Percentiles rank a stretch among this genome's conserved stretches.
Evolutionary conservation across 2,888 invertebrate genomes (phyloP).

Genomic region (Epistrophe eligans): DNA sequence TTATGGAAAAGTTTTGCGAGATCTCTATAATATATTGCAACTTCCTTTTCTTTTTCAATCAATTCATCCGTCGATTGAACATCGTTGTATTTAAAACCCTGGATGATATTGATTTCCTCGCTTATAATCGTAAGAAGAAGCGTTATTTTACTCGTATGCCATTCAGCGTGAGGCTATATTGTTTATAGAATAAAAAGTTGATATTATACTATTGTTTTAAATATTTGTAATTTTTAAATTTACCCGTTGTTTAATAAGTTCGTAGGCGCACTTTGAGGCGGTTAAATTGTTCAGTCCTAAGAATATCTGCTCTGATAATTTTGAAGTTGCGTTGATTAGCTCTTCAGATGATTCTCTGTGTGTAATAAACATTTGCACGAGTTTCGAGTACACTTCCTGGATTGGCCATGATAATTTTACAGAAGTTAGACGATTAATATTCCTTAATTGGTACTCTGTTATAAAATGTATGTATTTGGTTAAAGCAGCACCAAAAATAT

Average conservation of each 20-base stretch:
- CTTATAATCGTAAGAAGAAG: constrained; percentile 80
- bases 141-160: constrained; percentile 81
- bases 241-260: constrained; percentile 48
- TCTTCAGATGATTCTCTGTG: constrained; percentile 61
- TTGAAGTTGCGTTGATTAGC: constrained; percentile 38
- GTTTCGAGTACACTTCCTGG: constrained; percentile 24
- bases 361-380: constrained; percentile 49
- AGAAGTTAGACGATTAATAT: constrained; percentile 39
- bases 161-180: constrained; percentile 79
- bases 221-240: constrained; percentile 6
- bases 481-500: constrained; percentile 40
- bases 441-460: constrained; percentile 55
- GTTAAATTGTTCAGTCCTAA: constrained; percentile 19
- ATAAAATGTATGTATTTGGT: constrained; percentile 41
- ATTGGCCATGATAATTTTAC: neutral
- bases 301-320: constrained; percentile 52
- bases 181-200: constrained; percentile 5
- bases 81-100: constrained; percentile 82
- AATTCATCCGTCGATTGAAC: constrained; percentile 80
- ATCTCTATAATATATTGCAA: constrained; percentile 80
- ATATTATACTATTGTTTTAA: neutral
- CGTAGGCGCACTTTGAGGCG: constrained; percentile 46
- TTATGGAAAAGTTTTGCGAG: constrained; percentile 80
- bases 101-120: constrained; percentile 80
- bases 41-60: constrained; percentile 79